These are phyloP conservation scores for Pao palembangensis DNA, from an alignment of 2,113 vertebrate species.

Conservation along the genomic window DNA sequence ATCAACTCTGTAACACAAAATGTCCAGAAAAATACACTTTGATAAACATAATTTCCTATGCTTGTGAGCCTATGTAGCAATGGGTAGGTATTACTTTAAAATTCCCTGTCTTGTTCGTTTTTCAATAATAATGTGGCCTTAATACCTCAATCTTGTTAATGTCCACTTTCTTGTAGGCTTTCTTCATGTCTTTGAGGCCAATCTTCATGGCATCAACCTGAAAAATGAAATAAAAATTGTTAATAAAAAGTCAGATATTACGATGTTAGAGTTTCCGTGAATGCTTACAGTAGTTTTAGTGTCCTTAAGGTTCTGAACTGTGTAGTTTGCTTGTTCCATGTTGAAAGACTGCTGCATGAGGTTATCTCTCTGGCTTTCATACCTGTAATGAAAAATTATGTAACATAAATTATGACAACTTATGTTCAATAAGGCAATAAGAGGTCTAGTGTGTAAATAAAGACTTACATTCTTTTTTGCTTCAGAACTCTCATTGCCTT, in stretches of 20 bases:
- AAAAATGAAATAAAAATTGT: background rate
- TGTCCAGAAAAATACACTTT: background rate
- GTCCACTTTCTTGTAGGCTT: conserved; percentile 94
- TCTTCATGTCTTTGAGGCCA: conserved; percentile 98
- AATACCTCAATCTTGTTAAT: conserved; percentile 95
- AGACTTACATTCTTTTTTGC: conserved; percentile 96
- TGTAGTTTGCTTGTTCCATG: conserved; percentile 99
- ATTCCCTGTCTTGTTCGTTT: too few species aligned
- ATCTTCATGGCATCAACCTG: conserved; percentile 98
- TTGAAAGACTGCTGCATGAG: conserved; percentile 97
- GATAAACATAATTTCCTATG: too few species aligned
- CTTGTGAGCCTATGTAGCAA: too few species aligned
- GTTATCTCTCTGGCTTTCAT: conserved; percentile 92
- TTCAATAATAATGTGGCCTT: background rate
- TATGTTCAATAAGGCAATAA: too few species aligned
- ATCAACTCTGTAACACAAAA: background rate
- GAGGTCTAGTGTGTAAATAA: too few species aligned
- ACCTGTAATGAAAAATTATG: conserved; percentile 75
- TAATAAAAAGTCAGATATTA: background rate
- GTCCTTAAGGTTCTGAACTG: conserved; percentile 95
- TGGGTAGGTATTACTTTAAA: too few species aligned
- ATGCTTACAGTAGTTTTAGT: conserved; percentile 93
- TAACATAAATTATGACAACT: background rate
- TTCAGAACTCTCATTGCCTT: conserved; percentile 95
- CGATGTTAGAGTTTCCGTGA: background rate